phyloP scores from a whole-genome alignment of 2,113 vertebrate genomes.

The Tetrax tetrax region DNA sequence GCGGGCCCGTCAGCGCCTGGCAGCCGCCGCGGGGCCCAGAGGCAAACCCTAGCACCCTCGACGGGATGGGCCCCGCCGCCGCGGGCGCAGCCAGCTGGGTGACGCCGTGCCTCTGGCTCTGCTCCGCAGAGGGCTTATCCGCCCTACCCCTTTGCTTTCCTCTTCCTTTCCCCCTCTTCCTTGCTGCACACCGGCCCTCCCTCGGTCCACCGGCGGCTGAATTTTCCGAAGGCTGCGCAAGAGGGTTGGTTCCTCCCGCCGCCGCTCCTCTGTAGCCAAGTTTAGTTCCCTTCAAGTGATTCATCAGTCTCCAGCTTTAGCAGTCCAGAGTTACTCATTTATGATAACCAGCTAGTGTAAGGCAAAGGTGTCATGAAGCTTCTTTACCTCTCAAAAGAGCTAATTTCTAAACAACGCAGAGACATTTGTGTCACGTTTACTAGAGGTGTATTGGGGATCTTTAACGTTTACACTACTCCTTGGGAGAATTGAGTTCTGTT shows the following conservation, averaged over 20 bases:
- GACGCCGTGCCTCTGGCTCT: slow-evolving; percentile 6
- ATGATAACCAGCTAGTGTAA: slow-evolving; percentile 67
- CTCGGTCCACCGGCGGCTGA: slow-evolving; percentile 45
- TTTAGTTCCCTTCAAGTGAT: slow-evolving; percentile 54
- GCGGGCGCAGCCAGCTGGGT: not conserved
- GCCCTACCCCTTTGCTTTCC: not conserved
- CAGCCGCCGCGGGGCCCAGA: not conserved
- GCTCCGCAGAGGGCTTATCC: not conserved
- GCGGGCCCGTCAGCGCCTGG: not conserved
- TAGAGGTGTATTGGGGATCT: slow-evolving; percentile 65
- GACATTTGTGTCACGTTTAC: slow-evolving; percentile 62
- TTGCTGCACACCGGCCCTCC: not conserved
- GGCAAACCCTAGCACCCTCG: not conserved
- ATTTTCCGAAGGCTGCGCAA: slow-evolving; percentile 60
- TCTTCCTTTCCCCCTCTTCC: not conserved
- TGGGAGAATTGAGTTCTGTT: slow-evolving; percentile 68
- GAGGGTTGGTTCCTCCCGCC: slow-evolving; percentile 52
- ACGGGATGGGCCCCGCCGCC: not conserved
- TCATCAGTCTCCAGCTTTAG: slow-evolving; percentile 72
- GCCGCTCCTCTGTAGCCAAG: slow-evolving; percentile 52
- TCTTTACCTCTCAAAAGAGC: slow-evolving; percentile 66
- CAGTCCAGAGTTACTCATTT: slow-evolving; percentile 63
- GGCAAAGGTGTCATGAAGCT: slow-evolving; percentile 65
- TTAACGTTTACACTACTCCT: slow-evolving; percentile 73
- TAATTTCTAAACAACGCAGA: slow-evolving; percentile 61